Evolutionary conservation across 1,140 invertebrate genomes (phyloP).

Genomic region (Physella acuta): DNA sequence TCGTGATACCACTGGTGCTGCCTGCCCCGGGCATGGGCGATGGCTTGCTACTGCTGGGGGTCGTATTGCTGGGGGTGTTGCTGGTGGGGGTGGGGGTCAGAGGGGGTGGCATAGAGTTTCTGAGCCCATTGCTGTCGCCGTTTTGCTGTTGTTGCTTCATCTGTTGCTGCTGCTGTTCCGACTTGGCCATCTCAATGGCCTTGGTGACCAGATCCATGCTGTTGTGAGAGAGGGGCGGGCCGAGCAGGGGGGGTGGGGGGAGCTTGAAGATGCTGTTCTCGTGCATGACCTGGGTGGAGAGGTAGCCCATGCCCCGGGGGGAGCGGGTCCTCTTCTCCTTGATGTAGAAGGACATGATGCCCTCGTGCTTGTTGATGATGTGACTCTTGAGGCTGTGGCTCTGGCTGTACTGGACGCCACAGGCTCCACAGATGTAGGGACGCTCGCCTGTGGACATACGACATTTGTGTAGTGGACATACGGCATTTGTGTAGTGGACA

Average conservation of each 20-base stretch:
- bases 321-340: conserved; percentile 55
- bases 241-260: conserved; percentile 35
- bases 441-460: conserved; percentile 40
- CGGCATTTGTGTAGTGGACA: too few relatives aligned
- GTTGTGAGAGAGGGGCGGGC: conserved; percentile 28
- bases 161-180: conserved; percentile 26
- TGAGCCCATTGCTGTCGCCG: conserved; percentile 11
- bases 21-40: not conserved
- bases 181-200: conserved; percentile 35
- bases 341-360: conserved; percentile 56
- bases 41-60: not conserved
- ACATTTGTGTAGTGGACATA: too few relatives aligned
- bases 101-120: not conserved
- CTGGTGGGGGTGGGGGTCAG: not conserved
- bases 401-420: conserved; percentile 56
- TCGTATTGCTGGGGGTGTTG: not conserved
- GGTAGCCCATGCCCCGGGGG: conserved; percentile 49
- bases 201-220: conserved; percentile 29
- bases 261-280: conserved; percentile 46
- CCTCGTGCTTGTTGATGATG: conserved; percentile 57
- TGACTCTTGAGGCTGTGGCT: conserved; percentile 57
- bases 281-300: conserved; percentile 39
- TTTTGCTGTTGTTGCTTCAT: conserved; percentile 28
- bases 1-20: not conserved
- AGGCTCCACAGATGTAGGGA: conserved; percentile 56